Evolutionary conservation across 2,888 invertebrate genomes (phyloP), one percentile per base, ranked within the genome.

Genomic region (Pseudococcus viburni): DNA sequence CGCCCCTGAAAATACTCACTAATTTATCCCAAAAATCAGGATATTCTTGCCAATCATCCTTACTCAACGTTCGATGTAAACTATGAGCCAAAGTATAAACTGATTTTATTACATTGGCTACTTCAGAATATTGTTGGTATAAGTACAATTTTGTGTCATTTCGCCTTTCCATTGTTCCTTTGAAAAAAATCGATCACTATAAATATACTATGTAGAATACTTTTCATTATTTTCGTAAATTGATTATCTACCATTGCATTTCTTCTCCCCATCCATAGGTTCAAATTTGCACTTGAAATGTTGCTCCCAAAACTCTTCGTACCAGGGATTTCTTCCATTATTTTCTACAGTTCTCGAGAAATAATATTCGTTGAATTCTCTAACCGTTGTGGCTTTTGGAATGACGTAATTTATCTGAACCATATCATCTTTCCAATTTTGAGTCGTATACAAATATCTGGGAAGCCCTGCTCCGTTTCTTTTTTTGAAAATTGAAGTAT

Each of bases 21-120:
- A 59, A 8, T 19, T 8, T 59, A 59, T 59, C 19, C 59, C 59
- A 59, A 59, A 59, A 59, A 19, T n/a, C 19, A 59, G 59, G 59
- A 59, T 59, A 59, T 59, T 59, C 59, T 59, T 59, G n/a, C 59
- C 59, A 59, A 59, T 59, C 9, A 59, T 59, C 59, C 7, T 19
- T 6, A 19, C 59, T 59, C 59, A 59, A 19, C 0, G 59, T 59
- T 4, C 4, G 7, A 9, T 59, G 59, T 19, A 59, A 9, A 59
- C 59, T 59, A 7, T 59, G 59, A 59, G 59, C 59, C 59, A 59
- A 59, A n/a, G 59, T 19, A 9, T 59, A 59, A n/a, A 59, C 59
- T 6, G 59, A 59, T 59, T 59, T 59, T 19, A 59, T 59, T 19
- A 59, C 59, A 59, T 59, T 59, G 19, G 59, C 59, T 59, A 59